These are phyloP conservation scores for Nomada fabriciana DNA, from an alignment of 2,888 invertebrate species.

Conservation along the genomic window DNA sequence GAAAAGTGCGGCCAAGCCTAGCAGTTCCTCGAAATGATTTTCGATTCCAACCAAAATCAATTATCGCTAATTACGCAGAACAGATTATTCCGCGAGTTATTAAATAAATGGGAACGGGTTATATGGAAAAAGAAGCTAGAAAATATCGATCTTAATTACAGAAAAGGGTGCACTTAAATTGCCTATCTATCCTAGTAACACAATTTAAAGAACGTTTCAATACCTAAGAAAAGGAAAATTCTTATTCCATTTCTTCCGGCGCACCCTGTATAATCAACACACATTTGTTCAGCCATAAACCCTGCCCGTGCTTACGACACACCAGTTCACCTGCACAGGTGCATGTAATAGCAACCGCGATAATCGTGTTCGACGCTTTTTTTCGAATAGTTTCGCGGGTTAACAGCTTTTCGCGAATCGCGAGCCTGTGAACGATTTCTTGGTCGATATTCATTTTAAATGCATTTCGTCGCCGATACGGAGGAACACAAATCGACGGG, in stretches of 20 bases:
- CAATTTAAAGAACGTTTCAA: no score
- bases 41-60: no score
- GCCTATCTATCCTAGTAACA: no score
- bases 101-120: no score
- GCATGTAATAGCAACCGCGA: neutral
- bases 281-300: neutral
- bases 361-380: neutral
- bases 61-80: no score
- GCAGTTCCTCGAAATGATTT: no score
- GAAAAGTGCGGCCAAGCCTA: no score
- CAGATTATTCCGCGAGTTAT: no score
- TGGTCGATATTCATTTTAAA: slow-evolving; percentile 15
- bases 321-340: neutral
- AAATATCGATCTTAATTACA: no score
- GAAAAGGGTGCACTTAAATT: no score
- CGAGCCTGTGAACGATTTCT: slow-evolving; percentile 9
- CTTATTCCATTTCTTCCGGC: neutral
- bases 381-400: neutral
- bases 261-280: neutral
- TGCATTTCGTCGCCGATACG: slow-evolving; percentile 8
- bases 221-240: neutral
- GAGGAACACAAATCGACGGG: neutral
- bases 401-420: slow-evolving; percentile 17
- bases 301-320: neutral
- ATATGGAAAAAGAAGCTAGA: no score